phyloP scores from a whole-genome alignment of 2,888 invertebrate genomes.

The Epirrhoe alternata region DNA sequence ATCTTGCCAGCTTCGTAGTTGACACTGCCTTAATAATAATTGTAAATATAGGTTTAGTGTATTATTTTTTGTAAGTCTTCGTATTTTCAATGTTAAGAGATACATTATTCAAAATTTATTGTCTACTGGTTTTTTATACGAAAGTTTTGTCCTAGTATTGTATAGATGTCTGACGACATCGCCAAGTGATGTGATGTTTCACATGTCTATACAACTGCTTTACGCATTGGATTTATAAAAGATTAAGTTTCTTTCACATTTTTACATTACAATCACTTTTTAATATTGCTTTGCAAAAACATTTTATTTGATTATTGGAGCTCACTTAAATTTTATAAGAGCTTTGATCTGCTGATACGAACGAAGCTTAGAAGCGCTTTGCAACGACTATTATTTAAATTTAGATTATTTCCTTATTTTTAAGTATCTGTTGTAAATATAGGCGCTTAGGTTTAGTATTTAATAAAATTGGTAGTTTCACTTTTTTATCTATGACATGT shows the following conservation, averaged over 20 bases:
- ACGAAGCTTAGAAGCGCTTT: constrained; percentile 67
- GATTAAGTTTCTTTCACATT: constrained; percentile 5
- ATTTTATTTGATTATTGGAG: background rate
- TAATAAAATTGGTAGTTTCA: constrained; percentile 75
- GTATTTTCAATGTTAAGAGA: constrained; percentile 25
- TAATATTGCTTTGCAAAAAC: background rate
- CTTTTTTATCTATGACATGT: constrained; percentile 61
- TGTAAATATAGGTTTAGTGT: constrained; percentile 75
- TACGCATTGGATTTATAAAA: constrained; percentile 6
- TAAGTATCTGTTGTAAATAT: constrained; percentile 81
- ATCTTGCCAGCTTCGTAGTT: constrained; percentile 84
- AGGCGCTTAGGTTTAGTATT: constrained; percentile 69
- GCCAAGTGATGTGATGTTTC: constrained; percentile 72
- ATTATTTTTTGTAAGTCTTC: constrained; percentile 45
- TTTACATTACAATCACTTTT: background rate
- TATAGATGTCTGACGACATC: constrained; percentile 83
- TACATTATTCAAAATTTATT: constrained; percentile 31
- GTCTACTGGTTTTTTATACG: constrained; percentile 26
- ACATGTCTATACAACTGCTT: constrained; percentile 79
- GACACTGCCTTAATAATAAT: constrained; percentile 76
- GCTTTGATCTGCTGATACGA: constrained; percentile 60
- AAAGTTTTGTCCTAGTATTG: constrained; percentile 57
- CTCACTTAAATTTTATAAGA: constrained; percentile 37
- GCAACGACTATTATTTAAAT: constrained; percentile 71
- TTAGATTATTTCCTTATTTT: constrained; percentile 65